Conservation (phyloP, 1,140 invertebrate species). For the Fopius arisanus region DNA sequence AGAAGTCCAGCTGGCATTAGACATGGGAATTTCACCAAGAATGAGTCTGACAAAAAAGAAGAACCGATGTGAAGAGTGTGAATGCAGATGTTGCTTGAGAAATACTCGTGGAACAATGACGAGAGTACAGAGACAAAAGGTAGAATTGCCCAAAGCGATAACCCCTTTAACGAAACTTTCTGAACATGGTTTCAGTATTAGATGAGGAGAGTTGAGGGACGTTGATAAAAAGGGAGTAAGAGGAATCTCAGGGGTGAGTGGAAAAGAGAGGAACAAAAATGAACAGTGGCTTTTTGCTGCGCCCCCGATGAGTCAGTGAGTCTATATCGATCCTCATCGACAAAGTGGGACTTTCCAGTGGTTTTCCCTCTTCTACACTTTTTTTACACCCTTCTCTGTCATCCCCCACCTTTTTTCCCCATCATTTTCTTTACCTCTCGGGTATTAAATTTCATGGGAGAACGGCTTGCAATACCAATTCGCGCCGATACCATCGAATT, state of each 20-base stretch:
- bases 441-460: constrained; percentile 21
- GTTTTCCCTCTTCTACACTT: constrained; percentile 1
- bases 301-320: constrained; percentile 18
- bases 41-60: background rate
- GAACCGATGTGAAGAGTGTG: background rate
- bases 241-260: background rate
- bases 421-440: background rate
- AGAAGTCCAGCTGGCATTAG: constrained; percentile 2
- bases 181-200: constrained; percentile 3
- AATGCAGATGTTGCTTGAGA: constrained; percentile 17
- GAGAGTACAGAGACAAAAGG: background rate
- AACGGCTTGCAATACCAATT: constrained; percentile 11
- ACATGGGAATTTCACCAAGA: background rate
- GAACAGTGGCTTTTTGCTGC: background rate
- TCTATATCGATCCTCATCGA: constrained; percentile 18
- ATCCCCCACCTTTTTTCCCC: background rate
- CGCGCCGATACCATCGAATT: background rate
- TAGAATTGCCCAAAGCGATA: background rate
- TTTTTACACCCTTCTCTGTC: background rate
- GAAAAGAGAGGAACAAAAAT: constrained; percentile 10
- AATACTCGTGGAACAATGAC: background rate
- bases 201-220: background rate
- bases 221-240: background rate
- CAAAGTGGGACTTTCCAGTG: constrained; percentile 4
- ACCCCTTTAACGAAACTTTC: background rate